Conservation (phyloP, 2,797 vertebrate genomes). For the Macropodus opercularis region DNA sequence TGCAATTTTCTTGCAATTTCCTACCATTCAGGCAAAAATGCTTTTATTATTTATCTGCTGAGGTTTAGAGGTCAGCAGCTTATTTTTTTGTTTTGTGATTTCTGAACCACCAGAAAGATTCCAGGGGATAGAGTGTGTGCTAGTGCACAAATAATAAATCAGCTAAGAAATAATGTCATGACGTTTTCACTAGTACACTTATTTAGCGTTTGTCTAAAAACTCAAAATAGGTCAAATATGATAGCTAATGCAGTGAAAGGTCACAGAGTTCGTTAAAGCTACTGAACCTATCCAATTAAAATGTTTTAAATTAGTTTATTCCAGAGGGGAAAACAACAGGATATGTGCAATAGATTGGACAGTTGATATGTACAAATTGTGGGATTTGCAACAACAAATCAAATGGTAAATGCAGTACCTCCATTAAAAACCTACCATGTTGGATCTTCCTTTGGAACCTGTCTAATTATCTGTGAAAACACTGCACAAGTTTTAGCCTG, state of each 20-base stretch:
- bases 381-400: not conserved
- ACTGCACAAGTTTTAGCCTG: too few relatives aligned
- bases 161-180: not conserved
- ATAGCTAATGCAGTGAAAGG: not conserved
- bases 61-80: not conserved
- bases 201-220: too few relatives aligned
- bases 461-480: too few relatives aligned
- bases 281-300: not conserved
- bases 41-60: not conserved
- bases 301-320: not conserved
- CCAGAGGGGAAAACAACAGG: not conserved
- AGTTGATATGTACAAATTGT: not conserved
- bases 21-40: not conserved
- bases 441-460: too few relatives aligned
- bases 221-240: too few relatives aligned
- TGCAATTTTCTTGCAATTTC: not conserved
- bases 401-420: too few relatives aligned
- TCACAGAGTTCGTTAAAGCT: not conserved
- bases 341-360: too few relatives aligned
- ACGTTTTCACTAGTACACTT: not conserved
- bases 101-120: not conserved
- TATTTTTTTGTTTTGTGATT: conserved; percentile 7
- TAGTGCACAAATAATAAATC: not conserved
- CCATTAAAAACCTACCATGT: too few relatives aligned
- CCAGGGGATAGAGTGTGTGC: not conserved